Evolutionary conservation across 2,797 vertebrate genomes (phyloP), one percentile per base, ranked within the genome.

Genomic region (Arctocebus calabarensis): DNA sequence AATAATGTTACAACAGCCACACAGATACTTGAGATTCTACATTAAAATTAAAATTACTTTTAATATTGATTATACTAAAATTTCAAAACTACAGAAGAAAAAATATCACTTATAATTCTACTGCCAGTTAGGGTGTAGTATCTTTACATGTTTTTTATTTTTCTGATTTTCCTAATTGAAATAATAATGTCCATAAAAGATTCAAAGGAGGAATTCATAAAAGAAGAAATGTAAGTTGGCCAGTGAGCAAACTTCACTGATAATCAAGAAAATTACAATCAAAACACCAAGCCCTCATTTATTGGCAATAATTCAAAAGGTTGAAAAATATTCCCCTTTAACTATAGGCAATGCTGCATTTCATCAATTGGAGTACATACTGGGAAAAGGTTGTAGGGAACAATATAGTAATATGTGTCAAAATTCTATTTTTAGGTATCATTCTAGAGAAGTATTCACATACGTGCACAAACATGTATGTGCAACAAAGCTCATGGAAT

Each of bases 291-390:
- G 32, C 48, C 43, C 89, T 62, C 16, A 68, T 91, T 94, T 90
- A n/a, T 27, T 92, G 40, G 66, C 64, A 95, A 95, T 89, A 84
- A 82, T 64, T 62, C n/a, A 84, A 93, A 90, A 93, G 29, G 17
- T 8, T 79, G n/a, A 27, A 88, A 92, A 75, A 91, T 86, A 74
- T 34, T 90, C 48, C 66, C 4, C 68, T 92, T 77, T 84, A 34
- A 4, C 43, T 88, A 40, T 3, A 45, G 52, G 19, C 20, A 70
- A 11, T 52, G 1, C 16, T 78, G 43, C 68, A 75, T 52, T 64
- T 19, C 40, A 62, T 84, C 95, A 81, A 20, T 81, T 91, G n/a
- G n/a, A n/a, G 19, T 79, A 79, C n/a, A 29, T n/a, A 32, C 22
- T 94, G 32, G 61, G 12, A 68, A 90, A 92, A 94, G 4, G 2